These are phyloP conservation scores for Microvelia longipes DNA, from an alignment of 1,140 invertebrate genomes.

Conservation along the genomic window DNA sequence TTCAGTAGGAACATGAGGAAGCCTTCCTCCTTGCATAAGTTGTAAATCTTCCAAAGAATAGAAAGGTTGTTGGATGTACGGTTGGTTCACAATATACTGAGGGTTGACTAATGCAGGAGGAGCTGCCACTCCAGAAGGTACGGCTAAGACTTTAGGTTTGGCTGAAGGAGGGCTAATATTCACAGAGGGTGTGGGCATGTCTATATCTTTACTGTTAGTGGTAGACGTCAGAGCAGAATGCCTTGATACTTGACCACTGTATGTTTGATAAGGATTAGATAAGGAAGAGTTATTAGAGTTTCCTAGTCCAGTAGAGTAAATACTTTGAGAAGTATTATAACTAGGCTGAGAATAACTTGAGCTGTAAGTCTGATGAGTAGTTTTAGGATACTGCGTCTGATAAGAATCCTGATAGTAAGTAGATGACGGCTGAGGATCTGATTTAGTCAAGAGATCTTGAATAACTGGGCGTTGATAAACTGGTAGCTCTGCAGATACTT, in stretches of 20 bases:
- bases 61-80: neutral
- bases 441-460: neutral
- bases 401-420: neutral
- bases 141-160: neutral
- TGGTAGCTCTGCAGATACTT: neutral
- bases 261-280: neutral
- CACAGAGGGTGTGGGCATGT: neutral
- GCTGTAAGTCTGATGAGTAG: neutral
- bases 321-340: neutral
- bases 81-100: neutral
- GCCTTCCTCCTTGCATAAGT: neutral
- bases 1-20: neutral
- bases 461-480: neutral
- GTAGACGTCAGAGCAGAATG: neutral
- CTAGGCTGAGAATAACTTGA: neutral
- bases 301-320: neutral
- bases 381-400: conserved; percentile 1
- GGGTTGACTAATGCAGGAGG: neutral
- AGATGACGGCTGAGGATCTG: neutral
- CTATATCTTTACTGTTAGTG: neutral
- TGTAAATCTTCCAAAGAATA: neutral
- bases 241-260: neutral
- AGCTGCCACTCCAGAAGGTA: neutral
- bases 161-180: neutral
- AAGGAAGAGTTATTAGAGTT: neutral